These are phyloP conservation scores for Heliconius eleuchia DNA, from an alignment of 1,140 invertebrate genomes.

Conservation along the genomic window DNA sequence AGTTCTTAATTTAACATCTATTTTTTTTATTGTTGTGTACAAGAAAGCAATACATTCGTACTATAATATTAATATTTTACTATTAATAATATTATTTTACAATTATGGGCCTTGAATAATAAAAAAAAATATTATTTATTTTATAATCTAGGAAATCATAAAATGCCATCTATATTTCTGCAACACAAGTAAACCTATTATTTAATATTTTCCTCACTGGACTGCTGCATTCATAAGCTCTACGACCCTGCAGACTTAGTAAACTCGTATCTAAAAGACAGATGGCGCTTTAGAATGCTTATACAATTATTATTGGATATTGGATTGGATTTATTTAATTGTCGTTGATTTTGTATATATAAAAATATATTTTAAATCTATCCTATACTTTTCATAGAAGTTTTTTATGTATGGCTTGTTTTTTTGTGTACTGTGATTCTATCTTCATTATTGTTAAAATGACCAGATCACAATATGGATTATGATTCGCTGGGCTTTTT, in stretches of 20 bases:
- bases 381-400: too few relatives aligned
- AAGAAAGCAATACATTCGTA: background rate
- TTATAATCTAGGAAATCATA: background rate
- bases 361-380: too few relatives aligned
- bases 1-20: background rate
- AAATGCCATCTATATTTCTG: background rate
- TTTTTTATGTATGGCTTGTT: too few relatives aligned
- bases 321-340: too few relatives aligned
- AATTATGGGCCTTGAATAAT: background rate
- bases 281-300: conserved; percentile 8
- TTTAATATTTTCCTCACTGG: background rate
- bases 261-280: background rate
- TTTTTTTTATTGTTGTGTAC: background rate
- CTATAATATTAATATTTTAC: background rate
- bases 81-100: background rate
- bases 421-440: too few relatives aligned
- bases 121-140: background rate
- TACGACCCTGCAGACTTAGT: background rate
- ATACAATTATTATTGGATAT: background rate
- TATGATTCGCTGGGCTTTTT: too few relatives aligned
- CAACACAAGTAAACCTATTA: background rate
- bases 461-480: too few relatives aligned
- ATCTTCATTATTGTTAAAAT: too few relatives aligned
- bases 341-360: too few relatives aligned
- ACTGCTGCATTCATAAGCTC: background rate